These are phyloP conservation scores for Ceratina australensis DNA, from an alignment of 1,140 invertebrate genomes.

Conservation along the genomic window DNA sequence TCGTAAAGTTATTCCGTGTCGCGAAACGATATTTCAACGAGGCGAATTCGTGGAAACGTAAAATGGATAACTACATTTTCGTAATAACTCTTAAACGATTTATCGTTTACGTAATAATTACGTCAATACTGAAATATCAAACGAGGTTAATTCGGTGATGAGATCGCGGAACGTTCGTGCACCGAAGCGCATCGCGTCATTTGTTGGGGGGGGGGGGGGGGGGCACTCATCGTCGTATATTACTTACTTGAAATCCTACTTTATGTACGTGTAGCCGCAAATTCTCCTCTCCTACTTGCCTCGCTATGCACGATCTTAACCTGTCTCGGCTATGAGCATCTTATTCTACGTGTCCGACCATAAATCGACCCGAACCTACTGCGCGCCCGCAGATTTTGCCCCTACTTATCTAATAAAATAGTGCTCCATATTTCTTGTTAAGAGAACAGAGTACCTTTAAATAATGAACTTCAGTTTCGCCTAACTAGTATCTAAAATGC, in stretches of 20 bases:
- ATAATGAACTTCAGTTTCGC: background rate
- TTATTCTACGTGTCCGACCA: background rate
- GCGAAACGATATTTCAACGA: too few species aligned
- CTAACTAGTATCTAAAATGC: background rate
- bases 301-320: constrained; percentile 3
- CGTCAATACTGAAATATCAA: too few species aligned
- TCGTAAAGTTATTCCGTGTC: too few species aligned
- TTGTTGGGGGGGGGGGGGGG: too few species aligned
- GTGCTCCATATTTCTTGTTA: background rate
- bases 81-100: too few species aligned
- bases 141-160: background rate
- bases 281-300: background rate
- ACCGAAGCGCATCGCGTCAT: background rate
- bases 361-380: constrained; percentile 17
- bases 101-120: too few species aligned
- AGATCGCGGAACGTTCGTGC: background rate
- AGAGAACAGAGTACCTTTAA: background rate
- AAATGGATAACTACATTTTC: too few species aligned
- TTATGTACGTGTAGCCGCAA: background rate
- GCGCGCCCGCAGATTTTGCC: background rate
- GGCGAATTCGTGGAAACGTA: too few species aligned
- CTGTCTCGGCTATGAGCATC: background rate
- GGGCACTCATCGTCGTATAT: background rate
- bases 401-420: background rate
- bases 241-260: background rate